Evolutionary conservation across 2,888 invertebrate species (phyloP).

Genomic region (Netelia melanura): DNA sequence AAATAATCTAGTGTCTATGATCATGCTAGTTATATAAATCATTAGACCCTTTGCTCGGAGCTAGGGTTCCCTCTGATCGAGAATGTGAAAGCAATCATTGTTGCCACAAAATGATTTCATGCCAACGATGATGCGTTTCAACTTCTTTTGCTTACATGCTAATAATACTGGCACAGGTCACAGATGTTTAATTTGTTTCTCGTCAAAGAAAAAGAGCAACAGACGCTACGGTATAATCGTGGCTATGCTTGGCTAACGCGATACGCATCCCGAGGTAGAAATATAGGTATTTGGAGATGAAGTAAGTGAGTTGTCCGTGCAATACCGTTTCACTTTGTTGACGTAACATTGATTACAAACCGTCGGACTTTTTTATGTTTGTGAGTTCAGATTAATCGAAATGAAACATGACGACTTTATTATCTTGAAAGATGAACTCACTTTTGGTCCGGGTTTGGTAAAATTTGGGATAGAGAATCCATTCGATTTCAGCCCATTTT

Average conservation of each 20-base stretch:
- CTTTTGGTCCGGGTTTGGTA: conserved; percentile 5
- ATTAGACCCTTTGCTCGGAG: conserved; percentile 31
- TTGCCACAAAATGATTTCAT: background rate
- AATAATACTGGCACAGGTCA: conserved; percentile 73
- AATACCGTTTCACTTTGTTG: background rate
- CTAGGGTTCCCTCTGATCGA: conserved; percentile 32
- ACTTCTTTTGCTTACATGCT: conserved; percentile 59
- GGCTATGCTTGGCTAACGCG: conserved; percentile 32
- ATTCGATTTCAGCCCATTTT: conserved; percentile 5
- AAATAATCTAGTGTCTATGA: conserved; percentile 24
- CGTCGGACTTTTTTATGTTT: too few species aligned
- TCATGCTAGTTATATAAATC: conserved; percentile 35
- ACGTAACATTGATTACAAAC: background rate
- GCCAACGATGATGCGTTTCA: conserved; percentile 29
- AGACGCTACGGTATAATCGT: conserved; percentile 16
- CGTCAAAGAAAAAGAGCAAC: conserved; percentile 4
- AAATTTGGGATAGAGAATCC: background rate
- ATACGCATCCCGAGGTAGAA: conserved; percentile 41
- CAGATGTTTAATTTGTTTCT: conserved; percentile 64
- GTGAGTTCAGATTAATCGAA: background rate
- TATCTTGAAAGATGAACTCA: background rate
- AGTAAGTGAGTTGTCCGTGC: background rate
- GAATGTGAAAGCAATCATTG: conserved; percentile 32
- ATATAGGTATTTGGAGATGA: conserved; percentile 15
- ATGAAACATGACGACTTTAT: background rate